A percentile compares a stretch with the other conserved stretches of the same genome.
phyloP scores from a whole-genome alignment of 2,113 vertebrate genomes.

The Anarrhichthys ocellatus region DNA sequence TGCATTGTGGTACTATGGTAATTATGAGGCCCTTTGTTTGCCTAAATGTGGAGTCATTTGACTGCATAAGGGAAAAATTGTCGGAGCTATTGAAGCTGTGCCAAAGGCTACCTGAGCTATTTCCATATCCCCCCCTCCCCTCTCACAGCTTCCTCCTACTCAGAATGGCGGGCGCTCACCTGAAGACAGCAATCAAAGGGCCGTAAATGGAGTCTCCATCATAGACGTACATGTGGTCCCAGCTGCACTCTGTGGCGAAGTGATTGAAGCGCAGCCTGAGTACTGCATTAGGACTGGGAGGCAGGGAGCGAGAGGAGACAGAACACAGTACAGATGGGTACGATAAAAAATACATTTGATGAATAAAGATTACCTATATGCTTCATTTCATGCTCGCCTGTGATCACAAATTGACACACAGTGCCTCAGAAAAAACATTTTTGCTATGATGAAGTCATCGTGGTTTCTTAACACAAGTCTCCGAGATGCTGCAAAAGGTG shows the following conservation, averaged over 20 bases:
- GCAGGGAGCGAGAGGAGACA: neutral
- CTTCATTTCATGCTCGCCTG: neutral
- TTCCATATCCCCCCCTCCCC: conserved; percentile 17
- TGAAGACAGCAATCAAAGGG: conserved; percentile 93
- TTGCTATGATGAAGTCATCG: neutral
- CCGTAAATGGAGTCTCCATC: conserved; percentile 99
- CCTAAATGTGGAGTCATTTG: conserved; percentile 19
- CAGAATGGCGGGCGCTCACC: conserved; percentile 72
- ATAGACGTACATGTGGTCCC: conserved; percentile 99
- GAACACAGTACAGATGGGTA: neutral
- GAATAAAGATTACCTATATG: conserved; percentile 11
- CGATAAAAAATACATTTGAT: conserved; percentile 4
- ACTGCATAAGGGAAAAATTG: conserved; percentile 28
- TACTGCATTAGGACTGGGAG: conserved; percentile 87
- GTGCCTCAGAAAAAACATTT: neutral
- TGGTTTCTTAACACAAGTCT: neutral
- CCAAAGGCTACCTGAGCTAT: conserved; percentile 36
- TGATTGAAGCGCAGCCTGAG: conserved; percentile 96
- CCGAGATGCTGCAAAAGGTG: too few species aligned
- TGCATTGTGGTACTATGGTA: conserved; percentile 21
- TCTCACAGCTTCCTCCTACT: neutral
- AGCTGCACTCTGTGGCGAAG: conserved; percentile 99
- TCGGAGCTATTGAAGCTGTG: conserved; percentile 27
- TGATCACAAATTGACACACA: neutral
- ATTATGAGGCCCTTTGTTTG: conserved; percentile 55